Conservation (phyloP, 2,888 invertebrate species). For the Cremastobaeus sp. region DNA sequence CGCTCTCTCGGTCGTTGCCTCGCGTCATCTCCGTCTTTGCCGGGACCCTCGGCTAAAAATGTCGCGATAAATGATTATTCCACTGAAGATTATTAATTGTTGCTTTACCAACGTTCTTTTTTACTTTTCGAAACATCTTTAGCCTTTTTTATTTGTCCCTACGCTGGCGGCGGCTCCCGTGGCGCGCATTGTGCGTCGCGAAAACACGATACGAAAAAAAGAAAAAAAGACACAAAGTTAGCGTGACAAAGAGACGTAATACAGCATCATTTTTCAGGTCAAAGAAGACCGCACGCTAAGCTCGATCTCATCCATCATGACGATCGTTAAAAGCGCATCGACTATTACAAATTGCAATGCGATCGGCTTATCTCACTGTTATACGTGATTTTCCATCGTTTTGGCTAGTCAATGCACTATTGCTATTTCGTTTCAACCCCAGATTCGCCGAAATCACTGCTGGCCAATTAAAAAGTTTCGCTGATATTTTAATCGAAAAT, state of each 20-base stretch:
- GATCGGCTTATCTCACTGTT: slow-evolving; percentile 51
- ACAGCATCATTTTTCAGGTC: slow-evolving; percentile 75
- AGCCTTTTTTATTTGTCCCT: slow-evolving; percentile 56
- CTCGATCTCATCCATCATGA: slow-evolving; percentile 71
- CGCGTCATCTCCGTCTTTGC: slow-evolving; percentile 49
- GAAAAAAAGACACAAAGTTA: slow-evolving; percentile 8
- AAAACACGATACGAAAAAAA: slow-evolving; percentile 69
- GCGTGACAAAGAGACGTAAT: slow-evolving; percentile 34
- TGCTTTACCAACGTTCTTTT: slow-evolving; percentile 59
- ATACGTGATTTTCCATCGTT: slow-evolving; percentile 54
- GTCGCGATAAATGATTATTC: slow-evolving; percentile 78
- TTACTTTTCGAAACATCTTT: no score
- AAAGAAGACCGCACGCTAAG: slow-evolving; percentile 63
- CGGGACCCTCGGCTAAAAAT: slow-evolving; percentile 72
- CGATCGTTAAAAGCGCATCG: slow-evolving; percentile 76
- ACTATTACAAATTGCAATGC: slow-evolving; percentile 62
- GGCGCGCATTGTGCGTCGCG: slow-evolving; percentile 74
- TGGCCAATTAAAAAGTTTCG: no score
- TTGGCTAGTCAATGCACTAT: slow-evolving; percentile 23
- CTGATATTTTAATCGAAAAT: no score
- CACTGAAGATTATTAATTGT: slow-evolving; percentile 77
- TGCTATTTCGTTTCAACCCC: slow-evolving; percentile 26
- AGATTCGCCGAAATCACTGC: no score
- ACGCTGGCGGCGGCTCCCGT: slow-evolving; percentile 68
- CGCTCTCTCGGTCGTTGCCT: slow-evolving; percentile 40